phyloP scores from a whole-genome alignment of 2,113 vertebrate species.

The Raja brachyura region DNA sequence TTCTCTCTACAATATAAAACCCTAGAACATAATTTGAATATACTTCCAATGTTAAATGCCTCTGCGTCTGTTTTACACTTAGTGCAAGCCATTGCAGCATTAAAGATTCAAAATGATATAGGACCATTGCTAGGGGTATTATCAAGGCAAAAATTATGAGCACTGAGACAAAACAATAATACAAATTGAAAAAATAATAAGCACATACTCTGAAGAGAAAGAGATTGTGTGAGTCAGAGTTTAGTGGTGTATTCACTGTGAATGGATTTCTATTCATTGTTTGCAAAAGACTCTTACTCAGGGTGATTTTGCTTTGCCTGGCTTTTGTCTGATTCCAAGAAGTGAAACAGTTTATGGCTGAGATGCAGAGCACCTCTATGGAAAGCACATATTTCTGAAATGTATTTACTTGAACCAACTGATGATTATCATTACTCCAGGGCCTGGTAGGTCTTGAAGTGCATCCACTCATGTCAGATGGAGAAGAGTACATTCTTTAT shows the following conservation, averaged over 20 bases:
- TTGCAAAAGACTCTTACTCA: background rate
- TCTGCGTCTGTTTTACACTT: background rate
- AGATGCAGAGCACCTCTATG: conserved; percentile 37
- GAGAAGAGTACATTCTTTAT: background rate
- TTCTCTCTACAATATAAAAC: background rate
- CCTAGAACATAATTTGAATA: background rate
- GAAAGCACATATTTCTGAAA: conserved; percentile 37
- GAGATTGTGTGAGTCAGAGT: conserved; percentile 27
- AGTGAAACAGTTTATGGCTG: conserved; percentile 39
- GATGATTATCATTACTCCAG: conserved; percentile 15
- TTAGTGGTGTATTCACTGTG: conserved; percentile 33
- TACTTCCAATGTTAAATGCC: background rate
- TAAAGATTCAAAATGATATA: background rate
- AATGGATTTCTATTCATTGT: conserved; percentile 23
- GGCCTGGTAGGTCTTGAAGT: conserved; percentile 20
- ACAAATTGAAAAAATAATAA: conserved; percentile 23
- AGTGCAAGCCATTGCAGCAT: background rate
- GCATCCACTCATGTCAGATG: background rate
- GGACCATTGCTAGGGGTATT: background rate
- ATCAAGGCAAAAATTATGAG: conserved; percentile 7
- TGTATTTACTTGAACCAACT: conserved; percentile 32
- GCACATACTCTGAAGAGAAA: background rate
- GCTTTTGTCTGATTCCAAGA: conserved; percentile 35
- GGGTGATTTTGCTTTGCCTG: conserved; percentile 33
- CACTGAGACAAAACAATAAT: background rate